These are phyloP conservation scores for Papilio elwesi DNA, from an alignment of 2,888 invertebrate species.

Conservation along the genomic window DNA sequence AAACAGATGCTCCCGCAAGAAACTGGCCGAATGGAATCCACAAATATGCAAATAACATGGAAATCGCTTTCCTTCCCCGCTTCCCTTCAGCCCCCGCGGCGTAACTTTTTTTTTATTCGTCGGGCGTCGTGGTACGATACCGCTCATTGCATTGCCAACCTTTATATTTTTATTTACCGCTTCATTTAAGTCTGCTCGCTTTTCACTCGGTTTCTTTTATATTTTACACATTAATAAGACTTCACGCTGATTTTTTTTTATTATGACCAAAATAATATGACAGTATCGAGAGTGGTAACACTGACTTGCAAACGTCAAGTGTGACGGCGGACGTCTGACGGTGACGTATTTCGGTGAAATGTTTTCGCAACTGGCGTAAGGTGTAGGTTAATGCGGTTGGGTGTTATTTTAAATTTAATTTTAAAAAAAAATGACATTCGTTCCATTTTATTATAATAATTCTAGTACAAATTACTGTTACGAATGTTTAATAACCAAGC, in stretches of 20 bases:
- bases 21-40: constrained; percentile 35
- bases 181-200: constrained; percentile 21
- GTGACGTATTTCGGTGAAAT: no score
- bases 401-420: no score
- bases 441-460: no score
- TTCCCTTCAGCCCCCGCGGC: background rate
- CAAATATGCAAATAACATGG: constrained; percentile 38
- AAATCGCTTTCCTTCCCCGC: constrained; percentile 13
- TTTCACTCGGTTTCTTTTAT: constrained; percentile 23
- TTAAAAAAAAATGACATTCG: no score
- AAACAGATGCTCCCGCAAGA: constrained; percentile 23
- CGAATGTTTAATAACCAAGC: background rate
- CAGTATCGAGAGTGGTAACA: no score
- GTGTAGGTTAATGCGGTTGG: no score
- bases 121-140: constrained; percentile 17
- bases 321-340: no score
- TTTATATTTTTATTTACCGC: constrained; percentile 30
- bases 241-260: background rate
- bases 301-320: no score
- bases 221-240: constrained; percentile 14
- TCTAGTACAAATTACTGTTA: background rate
- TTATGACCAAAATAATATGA: background rate
- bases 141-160: constrained; percentile 33
- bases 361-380: no score
- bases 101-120: no score